Evolutionary conservation across 2,797 vertebrate genomes (phyloP), one percentile per base, ranked within the genome.

Genomic region (Discoglossus pictus): DNA sequence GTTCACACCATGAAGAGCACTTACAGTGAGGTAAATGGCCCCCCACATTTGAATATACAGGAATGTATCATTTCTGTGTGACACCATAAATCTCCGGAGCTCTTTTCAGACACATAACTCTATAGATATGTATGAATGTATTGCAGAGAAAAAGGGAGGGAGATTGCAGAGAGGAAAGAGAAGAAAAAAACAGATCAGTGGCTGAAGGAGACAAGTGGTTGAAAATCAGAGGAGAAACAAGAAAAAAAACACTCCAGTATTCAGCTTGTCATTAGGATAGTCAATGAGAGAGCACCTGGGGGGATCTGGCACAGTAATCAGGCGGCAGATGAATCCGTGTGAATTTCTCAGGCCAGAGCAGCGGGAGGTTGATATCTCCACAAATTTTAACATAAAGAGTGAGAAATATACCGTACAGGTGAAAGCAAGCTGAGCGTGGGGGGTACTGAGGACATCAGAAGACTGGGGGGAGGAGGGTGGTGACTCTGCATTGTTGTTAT

Each of bases 261-360:
- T 55, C 50, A 46, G 34, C 59, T 50, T 38, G 51, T 63, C 59
- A 70, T 70, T 63, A 70, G 52, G 31, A 47, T 31, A 70, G 43
- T 63, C 68, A 64, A 58, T 70, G 60, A 58, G 52, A 40, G 35
- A 16, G 43, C 60, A 51, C 52, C 68, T 56, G 44, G 60, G 59
- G 68, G 61, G 60, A 35, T 61, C 47, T 44, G 39, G 52, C 38
- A 46, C 52, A 58, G 60, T 63, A 70, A 70, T 70, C 68, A 70
- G 60, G 51, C 43, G 16, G 51, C 52, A 70, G 60, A 70, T 36
- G 13, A 27, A 55, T 55, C 50, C 10, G 40, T 40, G 59, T 15
- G 42, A 62, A 55, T 62, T 39, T 50, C 23, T 70, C 67, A 56
- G 59, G 51, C 68, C 68, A 31, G 13, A 63, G 60, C 68, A 64